phyloP scores from a whole-genome alignment of 1,140 invertebrate genomes.

The Eupristina koningsbergeri region DNA sequence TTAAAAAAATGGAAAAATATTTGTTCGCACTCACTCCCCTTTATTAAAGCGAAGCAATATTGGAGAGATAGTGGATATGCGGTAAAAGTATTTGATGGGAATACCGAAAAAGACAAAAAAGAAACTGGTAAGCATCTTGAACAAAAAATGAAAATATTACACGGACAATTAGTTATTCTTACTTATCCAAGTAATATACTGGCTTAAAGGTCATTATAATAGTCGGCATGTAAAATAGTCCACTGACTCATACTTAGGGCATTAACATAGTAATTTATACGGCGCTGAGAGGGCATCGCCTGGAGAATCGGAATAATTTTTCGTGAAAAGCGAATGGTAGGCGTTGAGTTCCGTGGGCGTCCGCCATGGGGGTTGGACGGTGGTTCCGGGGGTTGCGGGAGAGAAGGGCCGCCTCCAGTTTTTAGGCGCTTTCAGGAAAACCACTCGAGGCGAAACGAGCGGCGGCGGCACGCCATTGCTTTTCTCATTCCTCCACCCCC shows the following conservation, averaged over 20 bases:
- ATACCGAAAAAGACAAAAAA: too few species aligned
- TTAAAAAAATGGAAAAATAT: too few species aligned
- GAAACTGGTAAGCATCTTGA: too few species aligned
- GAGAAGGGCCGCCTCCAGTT: slow-evolving; percentile 14
- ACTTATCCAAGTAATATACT: slow-evolving; percentile 32
- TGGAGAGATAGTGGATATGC: too few species aligned
- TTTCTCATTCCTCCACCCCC: not conserved
- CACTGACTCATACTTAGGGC: not conserved
- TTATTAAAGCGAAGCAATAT: too few species aligned
- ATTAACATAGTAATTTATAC: slow-evolving; percentile 52
- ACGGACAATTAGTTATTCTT: slow-evolving; percentile 3
- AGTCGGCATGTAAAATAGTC: slow-evolving; percentile 12
- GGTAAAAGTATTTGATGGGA: too few species aligned
- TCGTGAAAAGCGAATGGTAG: not conserved
- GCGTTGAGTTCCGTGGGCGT: not conserved
- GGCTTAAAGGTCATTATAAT: not conserved
- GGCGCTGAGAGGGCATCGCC: slow-evolving; percentile 1
- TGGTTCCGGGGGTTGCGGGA: too few species aligned
- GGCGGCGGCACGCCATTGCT: slow-evolving; percentile 41
- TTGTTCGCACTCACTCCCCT: too few species aligned
- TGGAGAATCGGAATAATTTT: slow-evolving; percentile 50
- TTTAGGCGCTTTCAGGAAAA: slow-evolving; percentile 53
- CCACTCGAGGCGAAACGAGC: slow-evolving; percentile 52
- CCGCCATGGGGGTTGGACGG: not conserved
- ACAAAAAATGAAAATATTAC: slow-evolving; percentile 5